phyloP scores from a whole-genome alignment of 2,888 invertebrate species.

The Metalampra italica region DNA sequence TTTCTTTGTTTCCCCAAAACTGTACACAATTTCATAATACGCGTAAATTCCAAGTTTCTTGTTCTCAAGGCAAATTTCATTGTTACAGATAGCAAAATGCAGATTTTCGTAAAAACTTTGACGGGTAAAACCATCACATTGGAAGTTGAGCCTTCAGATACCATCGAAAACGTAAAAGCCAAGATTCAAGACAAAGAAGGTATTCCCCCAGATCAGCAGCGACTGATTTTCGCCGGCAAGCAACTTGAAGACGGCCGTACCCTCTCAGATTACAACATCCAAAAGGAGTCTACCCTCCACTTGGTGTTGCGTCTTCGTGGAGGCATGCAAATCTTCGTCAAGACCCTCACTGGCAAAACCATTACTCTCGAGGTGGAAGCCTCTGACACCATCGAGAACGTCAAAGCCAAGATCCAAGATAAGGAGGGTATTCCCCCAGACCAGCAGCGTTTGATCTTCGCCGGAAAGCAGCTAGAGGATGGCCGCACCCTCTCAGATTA shows the following conservation, averaged over 20 bases:
- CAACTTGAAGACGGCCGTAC: constrained; percentile 58
- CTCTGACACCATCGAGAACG: constrained; percentile 58
- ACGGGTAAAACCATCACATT: constrained; percentile 51
- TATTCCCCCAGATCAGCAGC: constrained; percentile 57
- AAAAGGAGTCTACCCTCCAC: constrained; percentile 56
- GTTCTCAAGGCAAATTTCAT: constrained; percentile 25
- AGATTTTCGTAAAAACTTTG: constrained; percentile 51
- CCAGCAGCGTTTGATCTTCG: constrained; percentile 55
- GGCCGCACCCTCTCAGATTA: constrained; percentile 56
- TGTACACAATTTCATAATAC: constrained; percentile 12
- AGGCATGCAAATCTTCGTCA: constrained; percentile 62
- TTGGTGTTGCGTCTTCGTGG: constrained; percentile 52
- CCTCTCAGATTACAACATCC: constrained; percentile 57
- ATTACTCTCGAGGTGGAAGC: constrained; percentile 56
- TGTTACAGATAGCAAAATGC: constrained; percentile 54
- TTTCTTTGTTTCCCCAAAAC: constrained; percentile 46
- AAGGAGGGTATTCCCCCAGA: constrained; percentile 61
- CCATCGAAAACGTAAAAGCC: constrained; percentile 59
- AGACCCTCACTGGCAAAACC: constrained; percentile 49
- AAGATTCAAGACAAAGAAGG: constrained; percentile 62
- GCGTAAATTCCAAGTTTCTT: constrained; percentile 37
- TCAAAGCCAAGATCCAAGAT: constrained; percentile 58
- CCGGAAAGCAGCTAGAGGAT: constrained; percentile 56
- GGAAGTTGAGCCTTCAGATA: constrained; percentile 54
- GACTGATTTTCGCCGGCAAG: constrained; percentile 56